phyloP scores from a whole-genome alignment of 1,140 invertebrate genomes.

The Pseudomyrmex cubaensis region DNA sequence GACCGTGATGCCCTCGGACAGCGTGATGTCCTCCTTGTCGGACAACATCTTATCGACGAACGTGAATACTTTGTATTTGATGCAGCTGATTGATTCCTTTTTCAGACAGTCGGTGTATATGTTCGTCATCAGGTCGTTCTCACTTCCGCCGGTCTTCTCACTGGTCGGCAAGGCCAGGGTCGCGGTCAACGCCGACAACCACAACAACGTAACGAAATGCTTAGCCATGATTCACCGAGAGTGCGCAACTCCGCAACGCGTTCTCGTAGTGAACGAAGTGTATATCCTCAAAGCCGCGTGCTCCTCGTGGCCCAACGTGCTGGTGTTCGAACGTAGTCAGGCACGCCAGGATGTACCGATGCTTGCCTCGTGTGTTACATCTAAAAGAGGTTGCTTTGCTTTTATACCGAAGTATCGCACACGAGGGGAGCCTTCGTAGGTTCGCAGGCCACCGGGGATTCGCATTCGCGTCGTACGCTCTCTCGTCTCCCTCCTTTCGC shows the following conservation, averaged over 20 bases:
- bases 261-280: constrained; percentile 18
- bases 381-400: constrained; percentile 85
- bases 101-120: constrained; percentile 91
- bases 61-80: constrained; percentile 93
- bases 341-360: constrained; percentile 70
- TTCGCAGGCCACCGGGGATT: constrained; percentile 74
- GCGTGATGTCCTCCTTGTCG: constrained; percentile 90
- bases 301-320: constrained; percentile 44
- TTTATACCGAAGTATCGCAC: constrained; percentile 83
- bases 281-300: constrained; percentile 11
- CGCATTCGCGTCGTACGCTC: constrained; percentile 64
- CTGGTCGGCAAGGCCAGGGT: constrained; percentile 87
- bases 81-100: constrained; percentile 92
- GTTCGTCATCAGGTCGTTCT: constrained; percentile 91
- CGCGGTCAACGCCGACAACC: constrained; percentile 82
- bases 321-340: constrained; percentile 37
- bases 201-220: constrained; percentile 69
- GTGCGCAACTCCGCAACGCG: constrained; percentile 20
- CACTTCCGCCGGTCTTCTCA: constrained; percentile 87
- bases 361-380: constrained; percentile 82
- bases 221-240: constrained; percentile 63
- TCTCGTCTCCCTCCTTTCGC: constrained; percentile 45
- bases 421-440: constrained; percentile 80
- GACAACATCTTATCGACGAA: constrained; percentile 93
- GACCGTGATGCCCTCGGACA: constrained; percentile 92